Evolutionary conservation across 1,140 invertebrate genomes (phyloP), one percentile per base, ranked within the genome.

Genomic region (Lepidurus arcticus): DNA sequence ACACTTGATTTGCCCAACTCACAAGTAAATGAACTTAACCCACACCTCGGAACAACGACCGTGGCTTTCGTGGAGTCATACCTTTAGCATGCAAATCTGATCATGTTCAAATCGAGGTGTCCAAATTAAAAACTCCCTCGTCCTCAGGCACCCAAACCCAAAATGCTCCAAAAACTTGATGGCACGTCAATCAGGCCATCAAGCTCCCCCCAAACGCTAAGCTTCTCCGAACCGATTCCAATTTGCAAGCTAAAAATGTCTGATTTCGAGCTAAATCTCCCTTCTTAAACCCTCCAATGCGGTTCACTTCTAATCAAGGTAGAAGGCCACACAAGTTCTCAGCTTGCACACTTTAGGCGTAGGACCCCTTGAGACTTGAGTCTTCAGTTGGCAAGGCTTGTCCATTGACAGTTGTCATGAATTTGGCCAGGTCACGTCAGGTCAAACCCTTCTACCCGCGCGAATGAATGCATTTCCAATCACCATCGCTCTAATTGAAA

Each of bases 311-410:
- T 65, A 65, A 65, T 21, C 53, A 65, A 65, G 53, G 53, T 65
- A 13, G 21, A 65, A 65, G 53, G 53, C 53, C 53, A 65, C 53
- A 65, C 53, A 65, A 65, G 53, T 65, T 65, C 53, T 65, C 53
- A 65, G 53, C 53, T 65, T 65, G 53, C 53, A 34, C 53, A 65
- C 53, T 65, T 65, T 65, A 65, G 53, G 53, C 53, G 53, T 65
- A 65, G 53, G 21, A 21, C 53, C 53, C 53, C 53, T 65, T 65
- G 53, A 65, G 53, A 65, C 53, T n/a, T 9, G 21, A n/a, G n/a
- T 65, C 13, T 21, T n/a, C 53, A 65, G 16, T 4, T 13, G 21
- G 53, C 16, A 21, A 13, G 5, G 7, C 6, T 21, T 9, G 0
- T 13, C 6, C 53, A 65, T 21, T 21, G 53, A 65, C 53, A 65